Base-by-base conservation (phyloP, 2,797 vertebrate species). In the Alectoris magna region DNA sequence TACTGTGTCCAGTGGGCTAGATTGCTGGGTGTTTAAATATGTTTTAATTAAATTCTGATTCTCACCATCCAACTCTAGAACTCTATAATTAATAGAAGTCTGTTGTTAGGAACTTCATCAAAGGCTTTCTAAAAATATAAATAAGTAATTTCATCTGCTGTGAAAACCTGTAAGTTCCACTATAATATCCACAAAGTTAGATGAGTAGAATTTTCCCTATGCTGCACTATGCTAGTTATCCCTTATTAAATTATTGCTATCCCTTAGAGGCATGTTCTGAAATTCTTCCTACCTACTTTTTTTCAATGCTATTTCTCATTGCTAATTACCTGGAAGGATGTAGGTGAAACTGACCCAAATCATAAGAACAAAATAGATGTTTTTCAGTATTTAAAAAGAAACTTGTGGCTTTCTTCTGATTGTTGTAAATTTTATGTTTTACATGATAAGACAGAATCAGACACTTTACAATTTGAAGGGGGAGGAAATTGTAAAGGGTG, bases 21-120 rank as follows among this genome's bases (percentile, higher is more conserved):
- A 68, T 76, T 39, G 64, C 43, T 72, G 59, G 43, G 44, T 24
- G 64, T 80, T 90, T 55, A 63, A 58, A 43, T 77, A 51, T 85
- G 59, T 91, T 92, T 93, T 91, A 91, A 74, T 76, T 89, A 89
- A 56, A 51, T 59, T 84, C 70, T 91, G 31, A 38, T 81, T 91
- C 76, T 82, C 22, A 27, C 75, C 90, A 23, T 85, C 81, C 84
- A 24, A 69, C 59, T 95, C 53, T 84, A 85, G 90, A 91, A 76
- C 49, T 87, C 86, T 44, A 27, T 53, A 95, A 77, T 82, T 95
- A 91, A 79, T 58, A 94, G 66, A 95, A 94, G 66, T 91, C 95
- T 96, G 88, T 96, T 83, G 86, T 95, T 95, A 96, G 70, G 49
- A 96, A 95, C 91, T 96, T 96, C 91, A 95, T 96, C 97, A 97